Percentiles rank a stretch among this genome's conserved stretches.
phyloP scores from a whole-genome alignment of 2,113 vertebrate species.

The Dipodomys spectabilis region DNA sequence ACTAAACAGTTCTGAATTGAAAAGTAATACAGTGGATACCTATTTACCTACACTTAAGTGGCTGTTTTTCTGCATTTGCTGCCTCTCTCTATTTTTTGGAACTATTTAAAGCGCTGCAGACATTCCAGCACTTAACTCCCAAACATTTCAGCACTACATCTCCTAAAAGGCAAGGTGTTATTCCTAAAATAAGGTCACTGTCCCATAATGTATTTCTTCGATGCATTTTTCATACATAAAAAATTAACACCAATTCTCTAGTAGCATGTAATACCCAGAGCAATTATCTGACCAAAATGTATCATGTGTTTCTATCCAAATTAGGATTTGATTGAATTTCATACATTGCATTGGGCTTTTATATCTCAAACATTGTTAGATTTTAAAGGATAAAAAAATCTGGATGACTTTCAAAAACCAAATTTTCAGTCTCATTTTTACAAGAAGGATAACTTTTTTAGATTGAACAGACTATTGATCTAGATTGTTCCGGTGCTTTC shows the following conservation, averaged over 20 bases:
- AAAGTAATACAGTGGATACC: neutral
- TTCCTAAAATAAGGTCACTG: constrained; percentile 38
- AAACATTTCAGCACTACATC: neutral
- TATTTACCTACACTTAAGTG: neutral
- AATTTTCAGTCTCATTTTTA: constrained; percentile 41
- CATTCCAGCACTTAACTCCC: neutral
- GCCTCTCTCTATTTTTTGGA: neutral
- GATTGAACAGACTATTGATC: constrained; percentile 84
- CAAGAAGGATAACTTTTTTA: constrained; percentile 75
- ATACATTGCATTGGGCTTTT: constrained; percentile 18
- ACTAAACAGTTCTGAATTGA: neutral
- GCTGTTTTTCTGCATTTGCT: neutral
- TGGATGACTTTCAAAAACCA: constrained; percentile 56
- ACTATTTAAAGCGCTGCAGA: neutral
- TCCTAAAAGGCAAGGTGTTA: constrained; percentile 51
- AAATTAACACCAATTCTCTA: constrained; percentile 47
- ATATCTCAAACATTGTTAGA: constrained; percentile 30
- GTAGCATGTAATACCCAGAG: constrained; percentile 21
- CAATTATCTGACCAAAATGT: constrained; percentile 40
- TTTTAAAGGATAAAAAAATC: constrained; percentile 30
- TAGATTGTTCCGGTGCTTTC: constrained; percentile 72
- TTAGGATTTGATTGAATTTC: constrained; percentile 40
- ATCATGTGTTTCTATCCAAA: constrained; percentile 9
- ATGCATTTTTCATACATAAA: constrained; percentile 39
- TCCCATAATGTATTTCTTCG: neutral